Base-by-base conservation (phyloP, 2,113 vertebrate genomes). In the Phrynosoma blainvillii region DNA sequence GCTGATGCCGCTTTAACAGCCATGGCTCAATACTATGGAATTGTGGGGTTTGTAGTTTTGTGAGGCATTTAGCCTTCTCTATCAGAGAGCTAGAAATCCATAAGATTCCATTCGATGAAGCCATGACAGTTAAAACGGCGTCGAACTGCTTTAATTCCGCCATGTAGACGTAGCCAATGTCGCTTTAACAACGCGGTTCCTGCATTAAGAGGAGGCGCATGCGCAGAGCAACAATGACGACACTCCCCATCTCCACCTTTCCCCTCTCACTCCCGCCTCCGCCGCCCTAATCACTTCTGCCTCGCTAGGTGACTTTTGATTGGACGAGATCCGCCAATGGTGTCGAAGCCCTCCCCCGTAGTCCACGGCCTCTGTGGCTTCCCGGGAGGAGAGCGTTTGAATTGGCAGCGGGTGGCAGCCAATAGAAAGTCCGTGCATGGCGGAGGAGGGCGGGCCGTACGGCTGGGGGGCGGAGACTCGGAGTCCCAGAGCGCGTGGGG, bases 201-300 rank as follows among this genome's bases (percentile, higher is more conserved):
- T 4, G 18, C 12, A n/a, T 2, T 2, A 10, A 27, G 9, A 11
- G 25, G 3, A n/a, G 1, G 68, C 68, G 25, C 68, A 71, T 30
- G 68, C 68, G 27, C 68, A 71, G 25, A 30, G 27, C 18, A 0
- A 13, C 20, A 25, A 5, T 75, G 70, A 84, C 83, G 83, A 40
- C 52, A 11, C 3, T 12, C 5, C 14, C 36, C 16, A 5, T 18
- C 27, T 23, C 1, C 11, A 7, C 4, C 16, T 40, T 3, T 9
- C 20, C 13, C 66, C 10, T 71, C 68, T 20, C 66, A 8, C 23
- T 25, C 68, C 8, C 68, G 8, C 52, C 21, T 25, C 11, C 2
- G 21, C n/a, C 0, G n/a, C 12, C 0, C 40, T 36, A 27, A 8
- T 30, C 40, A 0, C 5, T 13, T 7, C 18, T 36, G 12, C 1